A percentile compares a stretch with the other conserved stretches of the same genome.
Conservation (phyloP, 2,797 vertebrate species). For the Echeneis naucrates region DNA sequence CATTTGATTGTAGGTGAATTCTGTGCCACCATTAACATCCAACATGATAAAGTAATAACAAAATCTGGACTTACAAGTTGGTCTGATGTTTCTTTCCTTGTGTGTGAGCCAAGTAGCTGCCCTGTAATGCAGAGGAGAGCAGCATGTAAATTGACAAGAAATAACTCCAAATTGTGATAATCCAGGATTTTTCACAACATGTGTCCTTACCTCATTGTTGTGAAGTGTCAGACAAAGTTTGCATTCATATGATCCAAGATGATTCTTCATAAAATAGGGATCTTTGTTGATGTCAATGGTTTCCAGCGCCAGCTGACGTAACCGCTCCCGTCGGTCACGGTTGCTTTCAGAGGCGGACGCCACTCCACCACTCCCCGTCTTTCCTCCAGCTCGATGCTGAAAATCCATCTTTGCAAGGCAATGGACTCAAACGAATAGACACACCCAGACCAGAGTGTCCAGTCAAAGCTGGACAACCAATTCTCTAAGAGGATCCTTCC, state of each 20-base stretch:
- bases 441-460: slow-evolving; percentile 4
- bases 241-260: slow-evolving; percentile 97
- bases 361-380: slow-evolving; percentile 96
- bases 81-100: slow-evolving; percentile 99
- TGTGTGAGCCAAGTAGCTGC: slow-evolving; percentile 97
- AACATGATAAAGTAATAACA: background rate
- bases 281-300: slow-evolving; percentile 99
- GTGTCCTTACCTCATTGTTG: slow-evolving; percentile 92
- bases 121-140: slow-evolving; percentile 79
- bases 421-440: slow-evolving; percentile 38
- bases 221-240: slow-evolving; percentile 98
- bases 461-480: slow-evolving; percentile 18
- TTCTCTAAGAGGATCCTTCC: background rate
- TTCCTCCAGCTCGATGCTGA: slow-evolving; percentile 96
- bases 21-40: background rate
- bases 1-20: background rate
- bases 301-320: slow-evolving; percentile 94
- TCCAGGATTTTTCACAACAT: background rate
- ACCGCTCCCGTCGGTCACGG: slow-evolving; percentile 91
- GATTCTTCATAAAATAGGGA: slow-evolving; percentile 99
- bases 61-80: slow-evolving; percentile 91
- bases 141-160: background rate
- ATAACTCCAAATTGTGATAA: background rate
- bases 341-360: slow-evolving; percentile 97
- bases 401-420: slow-evolving; percentile 91